Percentiles rank a stretch among this genome's conserved stretches.
phyloP scores from a whole-genome alignment of 2,797 vertebrate species.

The Prionace glauca region DNA sequence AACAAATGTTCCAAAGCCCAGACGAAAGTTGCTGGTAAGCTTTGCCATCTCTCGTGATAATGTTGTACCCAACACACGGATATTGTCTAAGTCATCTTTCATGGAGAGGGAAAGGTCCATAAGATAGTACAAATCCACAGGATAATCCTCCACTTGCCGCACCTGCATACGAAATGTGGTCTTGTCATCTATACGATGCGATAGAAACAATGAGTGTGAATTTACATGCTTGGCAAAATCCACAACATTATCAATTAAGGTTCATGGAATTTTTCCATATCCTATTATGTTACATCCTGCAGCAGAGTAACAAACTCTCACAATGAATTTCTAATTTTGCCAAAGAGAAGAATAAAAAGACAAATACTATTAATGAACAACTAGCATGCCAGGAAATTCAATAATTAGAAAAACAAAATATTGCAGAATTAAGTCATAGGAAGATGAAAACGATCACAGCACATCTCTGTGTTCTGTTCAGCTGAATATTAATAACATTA shows the following conservation, averaged over 20 bases:
- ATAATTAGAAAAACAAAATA: too few relatives aligned
- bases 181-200: constrained; percentile 63
- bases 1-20: constrained; percentile 93
- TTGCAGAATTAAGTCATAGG: too few relatives aligned
- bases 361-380: neutral
- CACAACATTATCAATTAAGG: neutral
- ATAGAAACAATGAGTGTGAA: neutral
- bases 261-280: neutral
- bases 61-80: constrained; percentile 85
- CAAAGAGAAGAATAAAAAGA: neutral
- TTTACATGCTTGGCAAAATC: neutral
- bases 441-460: too few relatives aligned
- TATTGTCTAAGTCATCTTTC: constrained; percentile 91
- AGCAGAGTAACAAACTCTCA: neutral
- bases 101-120: constrained; percentile 98
- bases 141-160: constrained; percentile 95
- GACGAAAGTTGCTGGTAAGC: constrained; percentile 93
- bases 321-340: neutral
- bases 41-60: constrained; percentile 90
- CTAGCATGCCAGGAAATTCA: too few relatives aligned
- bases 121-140: constrained; percentile 93
- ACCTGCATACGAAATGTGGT: constrained; percentile 78
- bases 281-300: neutral
- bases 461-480: too few relatives aligned
- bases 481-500: too few relatives aligned